Evolutionary conservation across 64 coral and sea anemone species (phyloP), one percentile per base, ranked within the genome.

Genomic region (Montipora sp.): DNA sequence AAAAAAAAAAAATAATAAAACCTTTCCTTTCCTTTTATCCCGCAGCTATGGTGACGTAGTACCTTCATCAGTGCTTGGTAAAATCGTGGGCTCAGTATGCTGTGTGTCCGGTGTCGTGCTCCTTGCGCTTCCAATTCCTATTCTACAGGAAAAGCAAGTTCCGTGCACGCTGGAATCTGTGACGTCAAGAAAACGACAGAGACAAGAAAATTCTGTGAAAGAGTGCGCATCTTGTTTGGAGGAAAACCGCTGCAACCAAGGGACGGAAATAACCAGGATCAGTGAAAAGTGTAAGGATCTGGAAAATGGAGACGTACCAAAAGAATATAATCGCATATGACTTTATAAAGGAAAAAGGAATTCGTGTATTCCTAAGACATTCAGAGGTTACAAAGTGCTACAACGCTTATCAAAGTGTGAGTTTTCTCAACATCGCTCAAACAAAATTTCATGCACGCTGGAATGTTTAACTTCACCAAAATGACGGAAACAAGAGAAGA

Each of bases 61-160:
- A 2, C 95, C 95, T 7, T 76, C 71, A 7, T 91, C 92, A 0
- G 80, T 94, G 53, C 74, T 92, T 76, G 95, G 95, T 1, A 98
- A 98, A 59, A 43, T 98, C 13, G 87, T 98, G 79, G 92, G 95
- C 9, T 92, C 92, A 48, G 81, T 98, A 11, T 98, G 95, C 47
- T 98, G 95, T 51, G 92, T 98, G 2, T 94, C 95, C 1, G 95
- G 95, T 20, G 95, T 98, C 5, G 95, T 98, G 16, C 59, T 98
- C 0, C 95, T 98, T 1, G 95, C 95, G 22, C 51, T 98, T 13
- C 95, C 95, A 11, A 98, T 98, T 51, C 95, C 95, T 4, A 98
- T 98, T 51, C 92, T 98, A 13, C 95, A 98, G 72, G 95, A 98
- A 71, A 98, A 98, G 66, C 95, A 98, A 77, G 95, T 98, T 2